Base-by-base conservation (phyloP, 35 echinoderm and acorn worm genomes). In the Stichopus chloronotus region DNA sequence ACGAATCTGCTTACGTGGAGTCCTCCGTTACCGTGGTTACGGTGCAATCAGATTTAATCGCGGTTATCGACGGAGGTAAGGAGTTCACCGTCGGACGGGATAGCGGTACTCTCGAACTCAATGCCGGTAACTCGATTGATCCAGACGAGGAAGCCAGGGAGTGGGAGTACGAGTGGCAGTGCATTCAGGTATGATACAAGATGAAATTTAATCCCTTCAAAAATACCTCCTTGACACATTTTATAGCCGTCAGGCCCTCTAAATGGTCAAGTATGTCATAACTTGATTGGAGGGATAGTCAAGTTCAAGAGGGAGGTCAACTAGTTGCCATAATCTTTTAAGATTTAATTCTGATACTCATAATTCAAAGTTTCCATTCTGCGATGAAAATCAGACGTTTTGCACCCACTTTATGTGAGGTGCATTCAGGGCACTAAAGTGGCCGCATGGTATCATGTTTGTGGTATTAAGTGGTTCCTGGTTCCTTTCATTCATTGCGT, bases 11-110 rank as follows among this genome's bases (percentile, higher is more conserved):
- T 20, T 88, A 78, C 79, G 91, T 94, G 2, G 87, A 94, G 30
- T 72, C 92, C 3, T 91, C 97, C 5, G 93, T 98, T 52, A n/a
- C 63, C 21, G 81, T 96, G 53, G 93, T 87, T 56, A 96, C 95
- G 10, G 19, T 90, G 8, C 69, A 91, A 25, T 94, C 97, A 1
- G 92, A 92, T 16, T 56, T 98, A 17, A 95, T 98, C 8, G 95
- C 97, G 20, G 60, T 90, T 5, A 93, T 98, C 17, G 74, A 69
- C n/a, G 95, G 97, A 4, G 93, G 93, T 9, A 76, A 63, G 9
- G 94, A 98, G 88, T 84, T 92, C 13, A 98, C 95, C 19, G 87
- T 98, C 3, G 97, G 97, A 12, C 63, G 95, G 53, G 95, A 92
- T 68, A 98, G 97, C 25, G 97, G 93, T 16, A 30, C 43, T 10